Conservation (phyloP, 1,140 invertebrate species). For the Sitodiplosis mosellana region DNA sequence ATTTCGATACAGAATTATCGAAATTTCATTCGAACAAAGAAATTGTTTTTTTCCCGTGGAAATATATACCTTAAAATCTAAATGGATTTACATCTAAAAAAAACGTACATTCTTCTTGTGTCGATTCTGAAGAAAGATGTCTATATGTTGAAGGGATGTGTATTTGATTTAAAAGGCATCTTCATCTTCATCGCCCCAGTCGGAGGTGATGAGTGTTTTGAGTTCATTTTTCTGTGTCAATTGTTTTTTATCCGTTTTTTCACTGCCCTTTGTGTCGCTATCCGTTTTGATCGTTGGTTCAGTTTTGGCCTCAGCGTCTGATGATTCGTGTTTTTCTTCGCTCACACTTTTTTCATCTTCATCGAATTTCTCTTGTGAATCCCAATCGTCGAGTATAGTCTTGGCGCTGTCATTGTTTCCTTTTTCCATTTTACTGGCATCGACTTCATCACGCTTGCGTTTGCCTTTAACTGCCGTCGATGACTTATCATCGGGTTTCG, state of each 20-base stretch:
- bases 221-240: slow-evolving; percentile 9
- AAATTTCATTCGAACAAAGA: no score
- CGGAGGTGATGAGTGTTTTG: slow-evolving; percentile 19
- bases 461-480: slow-evolving; percentile 1
- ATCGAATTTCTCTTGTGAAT: slow-evolving; percentile 1
- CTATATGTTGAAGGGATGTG: not conserved
- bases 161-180: slow-evolving; percentile 6
- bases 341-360: slow-evolving; percentile 3
- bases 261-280: not conserved
- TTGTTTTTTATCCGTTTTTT: slow-evolving; percentile 1
- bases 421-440: not conserved
- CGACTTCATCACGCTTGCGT: not conserved
- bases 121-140: no score
- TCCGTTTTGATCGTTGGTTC: slow-evolving; percentile 1
- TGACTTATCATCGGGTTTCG: slow-evolving; percentile 3
- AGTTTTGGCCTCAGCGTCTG: slow-evolving; percentile 6
- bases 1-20: no score
- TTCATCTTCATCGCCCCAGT: slow-evolving; percentile 20
- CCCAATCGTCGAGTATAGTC: slow-evolving; percentile 4
- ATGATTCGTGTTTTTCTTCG: slow-evolving; percentile 4
- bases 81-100: no score
- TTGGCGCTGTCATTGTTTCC: not conserved
- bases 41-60: no score
- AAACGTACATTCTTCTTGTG: no score
- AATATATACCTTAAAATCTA: no score